Evolutionary conservation across 2,888 invertebrate genomes (phyloP).

Genomic region (Mesorhabditis spiculigera): DNA sequence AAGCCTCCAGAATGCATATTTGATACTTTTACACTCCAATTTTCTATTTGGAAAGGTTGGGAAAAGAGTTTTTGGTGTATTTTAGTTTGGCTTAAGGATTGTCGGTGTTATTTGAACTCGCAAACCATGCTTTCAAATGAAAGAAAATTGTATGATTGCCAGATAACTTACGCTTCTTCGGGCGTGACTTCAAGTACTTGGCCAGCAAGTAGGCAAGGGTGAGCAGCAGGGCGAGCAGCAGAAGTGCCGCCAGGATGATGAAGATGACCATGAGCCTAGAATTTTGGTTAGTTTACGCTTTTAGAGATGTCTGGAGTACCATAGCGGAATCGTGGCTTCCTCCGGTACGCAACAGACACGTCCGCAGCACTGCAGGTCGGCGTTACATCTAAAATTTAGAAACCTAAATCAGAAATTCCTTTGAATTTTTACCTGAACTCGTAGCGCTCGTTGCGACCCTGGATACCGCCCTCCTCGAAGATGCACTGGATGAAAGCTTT

Average conservation of each 20-base stretch:
- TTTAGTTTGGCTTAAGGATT: no score
- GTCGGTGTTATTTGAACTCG: no score
- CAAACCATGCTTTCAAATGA: no score
- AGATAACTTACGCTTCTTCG: conserved; percentile 45
- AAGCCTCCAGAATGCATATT: no score
- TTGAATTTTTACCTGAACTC: conserved; percentile 38
- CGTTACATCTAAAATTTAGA: conserved; percentile 44
- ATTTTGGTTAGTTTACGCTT: not conserved
- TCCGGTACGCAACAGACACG: conserved; percentile 52
- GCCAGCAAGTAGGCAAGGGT: conserved; percentile 44
- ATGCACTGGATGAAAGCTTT: conserved; percentile 53
- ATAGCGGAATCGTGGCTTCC: conserved; percentile 46
- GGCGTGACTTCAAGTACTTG: conserved; percentile 43
- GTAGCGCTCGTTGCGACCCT: conserved; percentile 56
- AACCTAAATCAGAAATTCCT: not conserved
- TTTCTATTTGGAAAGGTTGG: no score
- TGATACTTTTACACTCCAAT: no score
- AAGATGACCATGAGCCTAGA: conserved; percentile 49
- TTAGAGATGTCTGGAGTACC: conserved; percentile 24
- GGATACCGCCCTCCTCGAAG: conserved; percentile 53
- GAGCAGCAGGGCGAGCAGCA: conserved; percentile 36
- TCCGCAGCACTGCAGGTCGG: conserved; percentile 53
- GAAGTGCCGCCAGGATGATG: conserved; percentile 36
- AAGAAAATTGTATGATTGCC: not conserved
- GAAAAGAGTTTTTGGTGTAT: no score